phyloP scores from a whole-genome alignment of 2,888 invertebrate species.

The Graphium colonna region DNA sequence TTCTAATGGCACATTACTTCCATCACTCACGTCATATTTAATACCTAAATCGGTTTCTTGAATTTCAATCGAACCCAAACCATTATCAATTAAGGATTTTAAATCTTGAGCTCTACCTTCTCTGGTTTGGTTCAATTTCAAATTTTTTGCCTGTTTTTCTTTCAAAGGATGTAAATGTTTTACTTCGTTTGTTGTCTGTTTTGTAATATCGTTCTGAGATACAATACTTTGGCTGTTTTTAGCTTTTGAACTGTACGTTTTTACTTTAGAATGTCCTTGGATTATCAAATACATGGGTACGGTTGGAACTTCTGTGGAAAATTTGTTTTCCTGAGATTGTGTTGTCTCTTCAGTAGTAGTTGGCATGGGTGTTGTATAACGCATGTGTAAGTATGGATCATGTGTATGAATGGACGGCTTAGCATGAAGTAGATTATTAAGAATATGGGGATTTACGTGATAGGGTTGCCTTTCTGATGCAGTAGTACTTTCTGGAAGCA shows the following conservation, averaged over 20 bases:
- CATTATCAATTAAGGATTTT: conserved; percentile 58
- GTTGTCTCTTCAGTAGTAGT: conserved; percentile 80
- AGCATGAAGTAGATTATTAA: conserved; percentile 39
- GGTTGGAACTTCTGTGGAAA: conserved; percentile 70
- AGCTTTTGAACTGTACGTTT: conserved; percentile 86
- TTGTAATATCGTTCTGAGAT: conserved; percentile 73
- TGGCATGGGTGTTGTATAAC: conserved; percentile 70
- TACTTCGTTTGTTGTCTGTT: conserved; percentile 71
- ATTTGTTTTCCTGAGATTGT: conserved; percentile 39
- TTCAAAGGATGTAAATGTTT: conserved; percentile 78
- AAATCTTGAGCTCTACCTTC: conserved; percentile 59
- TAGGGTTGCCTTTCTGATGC: conserved; percentile 38
- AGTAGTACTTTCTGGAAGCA: conserved; percentile 42
- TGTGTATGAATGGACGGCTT: conserved; percentile 48
- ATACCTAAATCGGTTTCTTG: conserved; percentile 80
- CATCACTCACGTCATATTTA: conserved; percentile 79
- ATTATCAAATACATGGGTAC: conserved; percentile 88
- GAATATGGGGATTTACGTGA: conserved; percentile 44
- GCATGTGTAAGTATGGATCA: conserved; percentile 68
- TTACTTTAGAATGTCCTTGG: conserved; percentile 92
- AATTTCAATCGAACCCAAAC: conserved; percentile 74
- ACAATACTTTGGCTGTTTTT: conserved; percentile 53
- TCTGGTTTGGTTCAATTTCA: conserved; percentile 43
- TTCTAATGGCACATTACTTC: conserved; percentile 73
- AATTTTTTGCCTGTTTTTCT: conserved; percentile 53